These are phyloP conservation scores for Callopanchax toddi DNA, from an alignment of 2,113 vertebrate species.

Conservation along the genomic window DNA sequence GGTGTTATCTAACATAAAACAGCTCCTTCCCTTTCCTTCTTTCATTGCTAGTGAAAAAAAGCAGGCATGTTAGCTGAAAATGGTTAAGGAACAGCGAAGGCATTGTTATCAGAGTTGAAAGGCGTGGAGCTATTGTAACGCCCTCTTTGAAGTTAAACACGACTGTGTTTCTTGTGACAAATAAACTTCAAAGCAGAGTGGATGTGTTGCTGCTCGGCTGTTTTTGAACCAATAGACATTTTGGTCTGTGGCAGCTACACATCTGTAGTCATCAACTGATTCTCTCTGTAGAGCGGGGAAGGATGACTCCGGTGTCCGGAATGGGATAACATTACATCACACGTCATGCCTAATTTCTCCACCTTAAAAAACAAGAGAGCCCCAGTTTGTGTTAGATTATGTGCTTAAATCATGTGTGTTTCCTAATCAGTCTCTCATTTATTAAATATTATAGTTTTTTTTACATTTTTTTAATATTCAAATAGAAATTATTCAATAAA, in stretches of 20 bases:
- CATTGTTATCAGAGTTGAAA: conserved; percentile 65
- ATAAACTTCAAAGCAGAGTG: conserved; percentile 73
- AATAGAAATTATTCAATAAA: too few relatives aligned
- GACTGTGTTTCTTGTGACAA: conserved; percentile 73
- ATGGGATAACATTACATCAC: too few relatives aligned
- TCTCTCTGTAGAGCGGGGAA: conserved; percentile 17
- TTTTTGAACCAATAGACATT: conserved; percentile 62
- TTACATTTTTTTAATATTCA: too few relatives aligned
- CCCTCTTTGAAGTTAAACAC: conserved; percentile 69
- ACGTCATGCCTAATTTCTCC: neutral
- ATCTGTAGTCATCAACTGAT: conserved; percentile 53
- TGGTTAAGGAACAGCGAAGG: conserved; percentile 47
- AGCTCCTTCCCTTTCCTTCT: neutral
- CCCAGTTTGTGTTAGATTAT: too few relatives aligned
- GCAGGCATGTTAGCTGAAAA: conserved; percentile 26
- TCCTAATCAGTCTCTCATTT: too few relatives aligned
- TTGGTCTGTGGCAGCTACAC: conserved; percentile 65
- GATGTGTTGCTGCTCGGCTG: conserved; percentile 48
- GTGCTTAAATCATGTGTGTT: too few relatives aligned
- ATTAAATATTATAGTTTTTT: too few relatives aligned
- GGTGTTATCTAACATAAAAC: neutral
- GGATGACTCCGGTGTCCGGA: too few relatives aligned
- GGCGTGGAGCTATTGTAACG: conserved; percentile 64
- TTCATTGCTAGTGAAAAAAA: conserved; percentile 30
- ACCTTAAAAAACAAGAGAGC: too few relatives aligned